These are phyloP conservation scores for Lycodopsis pacificus DNA, from an alignment of 2,797 vertebrate species.

Conservation along the genomic window DNA sequence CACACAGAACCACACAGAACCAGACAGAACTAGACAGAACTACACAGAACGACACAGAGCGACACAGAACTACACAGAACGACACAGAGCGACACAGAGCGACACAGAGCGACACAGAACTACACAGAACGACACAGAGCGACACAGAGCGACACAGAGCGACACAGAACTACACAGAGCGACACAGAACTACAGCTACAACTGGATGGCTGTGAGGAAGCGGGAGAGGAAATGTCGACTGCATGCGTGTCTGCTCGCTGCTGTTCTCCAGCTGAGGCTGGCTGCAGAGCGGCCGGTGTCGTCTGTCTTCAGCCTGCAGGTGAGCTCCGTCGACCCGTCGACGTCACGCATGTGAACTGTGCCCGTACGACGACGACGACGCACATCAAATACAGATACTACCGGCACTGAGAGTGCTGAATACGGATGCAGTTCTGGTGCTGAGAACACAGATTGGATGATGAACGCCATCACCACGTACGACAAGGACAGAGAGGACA, in stretches of 20 bases:
- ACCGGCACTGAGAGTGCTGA: background rate
- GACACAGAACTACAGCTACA: background rate
- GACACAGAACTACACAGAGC: constrained; percentile 12
- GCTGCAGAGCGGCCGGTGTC: constrained; percentile 13
- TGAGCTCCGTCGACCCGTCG: constrained; percentile 14
- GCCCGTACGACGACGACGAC: background rate
- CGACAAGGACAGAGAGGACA: constrained; percentile 60
- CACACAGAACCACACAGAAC: background rate
- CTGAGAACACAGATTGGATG: background rate
- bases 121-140: too few relatives aligned
- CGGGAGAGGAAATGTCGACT: constrained; percentile 44
- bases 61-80: constrained; percentile 16
- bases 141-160: too few relatives aligned
- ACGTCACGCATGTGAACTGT: constrained; percentile 19
- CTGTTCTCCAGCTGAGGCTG: constrained; percentile 28
- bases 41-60: too few relatives aligned
- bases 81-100: too few relatives aligned
- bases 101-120: background rate
- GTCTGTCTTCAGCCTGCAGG: background rate
- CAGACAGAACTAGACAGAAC: too few relatives aligned
- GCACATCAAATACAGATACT: background rate
- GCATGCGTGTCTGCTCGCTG: constrained; percentile 1
- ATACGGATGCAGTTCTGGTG: constrained; percentile 6
- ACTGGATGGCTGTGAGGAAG: constrained; percentile 40
- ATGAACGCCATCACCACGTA: background rate